Evolutionary conservation across 2,113 vertebrate species (phyloP).

Genomic region (Cheirogaleus medius): DNA sequence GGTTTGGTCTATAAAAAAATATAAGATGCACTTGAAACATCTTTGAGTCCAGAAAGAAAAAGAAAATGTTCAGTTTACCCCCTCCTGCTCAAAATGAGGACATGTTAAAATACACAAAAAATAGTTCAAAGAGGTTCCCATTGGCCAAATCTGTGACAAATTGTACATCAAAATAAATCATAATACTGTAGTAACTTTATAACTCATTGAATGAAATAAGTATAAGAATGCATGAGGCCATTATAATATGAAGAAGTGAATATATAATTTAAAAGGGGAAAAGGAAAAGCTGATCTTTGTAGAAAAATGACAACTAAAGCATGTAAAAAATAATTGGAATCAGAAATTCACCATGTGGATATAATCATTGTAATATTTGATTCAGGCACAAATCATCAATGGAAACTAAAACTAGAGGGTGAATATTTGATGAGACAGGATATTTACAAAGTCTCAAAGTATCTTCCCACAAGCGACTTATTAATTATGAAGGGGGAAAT

Average conservation of each 20-base stretch:
- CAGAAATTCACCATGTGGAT: background rate
- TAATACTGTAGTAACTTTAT: background rate
- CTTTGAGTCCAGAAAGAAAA: background rate
- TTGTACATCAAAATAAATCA: background rate
- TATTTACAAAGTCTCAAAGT: conserved; percentile 56
- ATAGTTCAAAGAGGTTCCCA: background rate
- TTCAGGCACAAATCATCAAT: conserved; percentile 24
- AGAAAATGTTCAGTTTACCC: background rate
- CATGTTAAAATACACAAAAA: background rate
- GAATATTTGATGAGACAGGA: conserved; percentile 56
- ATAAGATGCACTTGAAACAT: background rate
- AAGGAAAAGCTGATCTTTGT: background rate
- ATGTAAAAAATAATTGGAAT: background rate
- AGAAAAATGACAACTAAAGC: background rate
- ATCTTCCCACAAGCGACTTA: conserved; percentile 55
- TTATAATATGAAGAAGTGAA: background rate
- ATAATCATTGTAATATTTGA: conserved; percentile 11
- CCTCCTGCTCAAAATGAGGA: background rate
- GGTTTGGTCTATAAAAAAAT: background rate
- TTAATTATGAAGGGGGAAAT: conserved; percentile 62
- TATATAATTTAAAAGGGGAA: background rate
- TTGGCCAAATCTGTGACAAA: background rate
- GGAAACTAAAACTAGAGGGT: conserved; percentile 15
- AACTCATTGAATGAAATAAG: background rate
- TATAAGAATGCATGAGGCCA: background rate